Evolutionary conservation across 2,888 invertebrate genomes (phyloP), one percentile per base, ranked within the genome.

Genomic region (Pherbina coryleti): DNA sequence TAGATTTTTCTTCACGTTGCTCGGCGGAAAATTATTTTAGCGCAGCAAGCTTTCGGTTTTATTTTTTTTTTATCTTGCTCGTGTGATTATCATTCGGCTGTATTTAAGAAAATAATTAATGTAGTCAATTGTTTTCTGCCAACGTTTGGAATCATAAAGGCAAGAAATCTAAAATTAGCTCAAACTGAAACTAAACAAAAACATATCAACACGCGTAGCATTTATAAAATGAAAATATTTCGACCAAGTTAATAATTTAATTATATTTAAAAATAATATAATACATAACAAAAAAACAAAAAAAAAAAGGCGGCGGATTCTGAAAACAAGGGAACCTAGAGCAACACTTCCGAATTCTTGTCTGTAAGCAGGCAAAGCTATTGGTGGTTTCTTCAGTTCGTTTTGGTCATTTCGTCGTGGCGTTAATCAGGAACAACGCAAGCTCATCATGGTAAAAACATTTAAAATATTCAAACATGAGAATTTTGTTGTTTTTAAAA

Each of bases 361-460:
- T 76, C 79, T 79, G 81, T 78, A 78, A 79, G 78, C 73, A 77
- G 78, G 80, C 66, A 67, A 9, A 78, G 76, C 78, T 69, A 81
- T 82, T 79, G 89, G 88, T 84, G 86, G 86, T 80, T 84, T 84
- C 81, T 84, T 88, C 83, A 88, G 89, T 88, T 84, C 86, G 83
- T 82, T 87, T 84, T 87, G 85, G 82, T 84, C 85, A 83, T 81
- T 87, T 85, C 87, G 86, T 83, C 86, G 88, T 88, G 88, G 89
- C 87, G 88, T 84, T 85, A 84, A 86, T 85, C 83, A 84, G 83
- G 85, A 85, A 79, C 81, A 79, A 80, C 82, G 84, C 83, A 82
- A 84, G 82, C 83, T 84, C 81, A 85, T 84, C 83, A 88, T 88
- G 88, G 88, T 88, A 88, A 88, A 84, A 75, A 51, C 28, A 31